Conservation (phyloP, 23 tunicate genomes). For the Clavelina lepadiformis region DNA sequence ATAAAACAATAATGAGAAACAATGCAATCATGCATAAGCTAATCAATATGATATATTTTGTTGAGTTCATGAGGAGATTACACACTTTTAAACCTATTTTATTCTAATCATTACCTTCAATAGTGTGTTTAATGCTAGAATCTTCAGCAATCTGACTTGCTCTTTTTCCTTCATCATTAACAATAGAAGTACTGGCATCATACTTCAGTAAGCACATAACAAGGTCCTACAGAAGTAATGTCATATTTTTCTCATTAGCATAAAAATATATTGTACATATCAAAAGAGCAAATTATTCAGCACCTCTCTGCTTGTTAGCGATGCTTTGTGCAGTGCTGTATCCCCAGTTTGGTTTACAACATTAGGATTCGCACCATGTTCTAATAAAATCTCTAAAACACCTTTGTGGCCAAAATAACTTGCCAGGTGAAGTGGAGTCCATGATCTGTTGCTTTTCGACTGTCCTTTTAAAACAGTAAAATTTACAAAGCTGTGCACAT, state of each 20-base stretch:
- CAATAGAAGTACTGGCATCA: conserved; percentile 27
- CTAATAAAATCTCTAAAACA: conserved; percentile 37
- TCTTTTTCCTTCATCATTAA: conserved; percentile 65
- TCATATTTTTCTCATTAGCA: neutral
- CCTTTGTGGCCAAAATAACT: conserved; percentile 76
- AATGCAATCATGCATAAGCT: neutral
- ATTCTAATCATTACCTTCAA: conserved; percentile 53
- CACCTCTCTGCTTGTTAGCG: conserved; percentile 77
- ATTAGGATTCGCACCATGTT: conserved; percentile 52
- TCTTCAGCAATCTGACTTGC: conserved; percentile 71
- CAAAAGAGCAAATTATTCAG: too few relatives aligned
- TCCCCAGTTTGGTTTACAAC: conserved; percentile 72
- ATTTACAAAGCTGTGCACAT: neutral
- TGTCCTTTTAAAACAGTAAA: conserved; percentile 64
- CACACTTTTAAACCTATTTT: too few relatives aligned
- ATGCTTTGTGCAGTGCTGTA: conserved; percentile 84
- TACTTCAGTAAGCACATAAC: conserved; percentile 55
- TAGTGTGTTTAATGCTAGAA: conserved; percentile 26
- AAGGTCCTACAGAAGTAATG: conserved; percentile 46
- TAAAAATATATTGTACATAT: neutral
- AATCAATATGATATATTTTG: neutral
- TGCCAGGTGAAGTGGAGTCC: conserved; percentile 85
- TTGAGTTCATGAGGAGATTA: neutral
- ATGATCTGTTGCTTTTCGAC: conserved; percentile 58
- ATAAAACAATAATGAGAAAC: neutral